phyloP scores from a whole-genome alignment of 2,797 vertebrate species.

The Malurus leucopterus region DNA sequence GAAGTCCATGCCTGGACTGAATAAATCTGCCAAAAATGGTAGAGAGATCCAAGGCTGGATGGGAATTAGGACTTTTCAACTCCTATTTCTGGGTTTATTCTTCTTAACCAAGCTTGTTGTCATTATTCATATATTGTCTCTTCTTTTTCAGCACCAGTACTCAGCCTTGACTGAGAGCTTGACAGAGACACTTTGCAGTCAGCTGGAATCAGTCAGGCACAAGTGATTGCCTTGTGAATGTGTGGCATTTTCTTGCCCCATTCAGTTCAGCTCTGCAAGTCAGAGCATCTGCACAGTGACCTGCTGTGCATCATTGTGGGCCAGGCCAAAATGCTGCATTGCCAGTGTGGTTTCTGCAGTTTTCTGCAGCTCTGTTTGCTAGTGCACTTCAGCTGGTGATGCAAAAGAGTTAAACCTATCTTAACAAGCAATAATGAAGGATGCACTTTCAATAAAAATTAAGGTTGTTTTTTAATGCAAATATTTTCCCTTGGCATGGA shows the following conservation, averaged over 20 bases:
- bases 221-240: not conserved
- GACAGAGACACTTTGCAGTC: not conserved
- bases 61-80: not conserved
- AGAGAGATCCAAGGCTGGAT: not conserved
- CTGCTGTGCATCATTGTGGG: rapidly evolving
- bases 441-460: not conserved
- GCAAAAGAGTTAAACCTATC: not conserved
- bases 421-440: not conserved
- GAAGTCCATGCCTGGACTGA: not conserved
- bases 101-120: not conserved
- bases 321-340: not conserved
- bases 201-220: not conserved
- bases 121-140: not conserved
- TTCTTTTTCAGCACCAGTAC: not conserved
- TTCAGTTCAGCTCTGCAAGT: not conserved
- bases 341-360: no score
- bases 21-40: not conserved
- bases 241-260: not conserved
- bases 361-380: not conserved
- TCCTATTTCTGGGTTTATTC: not conserved
- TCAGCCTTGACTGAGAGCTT: not conserved
- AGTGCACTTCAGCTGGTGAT: not conserved
- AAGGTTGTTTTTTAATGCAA: not conserved
- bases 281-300: not conserved
- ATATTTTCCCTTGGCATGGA: not conserved